phyloP scores from a whole-genome alignment of 2,888 invertebrate genomes.

The Caradrina clavipalpis region DNA sequence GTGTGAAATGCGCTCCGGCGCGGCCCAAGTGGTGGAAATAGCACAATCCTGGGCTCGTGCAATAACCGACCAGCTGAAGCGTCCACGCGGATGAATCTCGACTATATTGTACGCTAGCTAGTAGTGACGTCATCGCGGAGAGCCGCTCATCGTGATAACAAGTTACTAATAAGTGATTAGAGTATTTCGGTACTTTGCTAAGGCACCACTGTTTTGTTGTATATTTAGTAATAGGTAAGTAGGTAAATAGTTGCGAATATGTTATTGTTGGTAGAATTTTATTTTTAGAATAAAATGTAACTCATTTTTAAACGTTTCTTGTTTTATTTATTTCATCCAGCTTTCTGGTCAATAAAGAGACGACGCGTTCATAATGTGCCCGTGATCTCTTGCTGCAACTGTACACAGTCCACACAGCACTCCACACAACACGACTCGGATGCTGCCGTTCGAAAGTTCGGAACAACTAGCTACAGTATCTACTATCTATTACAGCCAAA shows the following conservation, averaged over 20 bases:
- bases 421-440: no score
- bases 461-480: no score
- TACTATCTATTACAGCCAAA: no score
- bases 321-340: slow-evolving; percentile 18
- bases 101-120: neutral
- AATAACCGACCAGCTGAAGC: slow-evolving; percentile 14
- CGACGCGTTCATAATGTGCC: no score
- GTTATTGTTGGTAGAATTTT: slow-evolving; percentile 56
- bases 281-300: slow-evolving; percentile 54
- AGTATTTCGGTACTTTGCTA: slow-evolving; percentile 19
- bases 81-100: slow-evolving; percentile 22
- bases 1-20: no score
- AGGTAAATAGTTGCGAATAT: slow-evolving; percentile 36
- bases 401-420: no score
- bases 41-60: slow-evolving; percentile 33
- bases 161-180: neutral
- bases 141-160: neutral
- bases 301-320: slow-evolving; percentile 3
- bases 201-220: slow-evolving; percentile 23
- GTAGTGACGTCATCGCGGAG: neutral
- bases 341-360: no score
- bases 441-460: no score
- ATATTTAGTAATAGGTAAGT: slow-evolving; percentile 20
- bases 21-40: no score
- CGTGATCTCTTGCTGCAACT: no score